Evolutionary conservation across 2,888 invertebrate species (phyloP).

Genomic region (Drosophila anceps): DNA sequence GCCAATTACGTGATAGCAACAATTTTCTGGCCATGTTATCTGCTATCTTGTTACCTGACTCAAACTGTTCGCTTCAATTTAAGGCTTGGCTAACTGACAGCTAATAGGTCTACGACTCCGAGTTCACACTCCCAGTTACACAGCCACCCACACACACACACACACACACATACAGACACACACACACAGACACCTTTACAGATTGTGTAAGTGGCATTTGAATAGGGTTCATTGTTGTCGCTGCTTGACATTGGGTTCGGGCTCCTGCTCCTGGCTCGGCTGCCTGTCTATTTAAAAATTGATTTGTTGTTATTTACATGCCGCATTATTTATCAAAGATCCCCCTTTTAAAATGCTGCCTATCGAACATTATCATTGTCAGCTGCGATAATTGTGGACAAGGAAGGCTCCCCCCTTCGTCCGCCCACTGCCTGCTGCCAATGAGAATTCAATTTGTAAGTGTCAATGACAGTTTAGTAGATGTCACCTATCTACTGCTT

Average conservation of each 20-base stretch:
- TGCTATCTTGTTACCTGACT: constrained; percentile 42
- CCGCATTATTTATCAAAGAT: constrained; percentile 73
- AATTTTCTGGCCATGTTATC: constrained; percentile 44
- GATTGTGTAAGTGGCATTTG: constrained; percentile 54
- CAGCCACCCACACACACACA: not conserved
- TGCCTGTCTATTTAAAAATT: constrained; percentile 74
- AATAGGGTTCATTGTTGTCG: constrained; percentile 71
- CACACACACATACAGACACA: not conserved
- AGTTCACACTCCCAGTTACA: constrained; percentile 14
- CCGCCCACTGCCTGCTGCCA: constrained; percentile 10
- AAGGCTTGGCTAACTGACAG: constrained; percentile 51
- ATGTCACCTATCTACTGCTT: constrained; percentile 33
- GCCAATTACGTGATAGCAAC: constrained; percentile 23
- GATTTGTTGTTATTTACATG: constrained; percentile 81
- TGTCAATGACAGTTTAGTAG: constrained; percentile 72
- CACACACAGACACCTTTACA: not conserved
- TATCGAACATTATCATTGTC: constrained; percentile 43
- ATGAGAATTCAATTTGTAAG: constrained; percentile 76
- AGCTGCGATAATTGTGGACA: constrained; percentile 57
- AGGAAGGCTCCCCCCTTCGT: not conserved
- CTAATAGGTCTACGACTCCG: constrained; percentile 12
- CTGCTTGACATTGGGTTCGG: constrained; percentile 31
- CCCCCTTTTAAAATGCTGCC: constrained; percentile 40
- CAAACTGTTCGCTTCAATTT: constrained; percentile 55
- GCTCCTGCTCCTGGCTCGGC: constrained; percentile 20